Conservation (phyloP, 2,888 invertebrate species). For the Callyntrura sp. region DNA sequence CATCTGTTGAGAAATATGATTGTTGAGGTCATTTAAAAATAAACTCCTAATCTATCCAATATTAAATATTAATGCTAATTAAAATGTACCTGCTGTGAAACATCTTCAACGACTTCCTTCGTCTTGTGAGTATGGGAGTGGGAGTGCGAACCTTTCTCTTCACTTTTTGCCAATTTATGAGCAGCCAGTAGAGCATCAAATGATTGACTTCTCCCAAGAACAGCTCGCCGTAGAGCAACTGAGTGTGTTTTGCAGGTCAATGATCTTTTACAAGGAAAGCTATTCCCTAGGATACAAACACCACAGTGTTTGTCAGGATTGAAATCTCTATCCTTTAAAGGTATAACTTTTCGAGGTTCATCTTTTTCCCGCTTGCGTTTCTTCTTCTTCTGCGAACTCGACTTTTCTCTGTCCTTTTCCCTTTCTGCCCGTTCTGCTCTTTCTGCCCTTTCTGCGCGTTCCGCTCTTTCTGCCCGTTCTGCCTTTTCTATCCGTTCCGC, state of each 20-base stretch:
- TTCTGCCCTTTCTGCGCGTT: no score
- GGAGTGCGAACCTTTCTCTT: constrained; percentile 71
- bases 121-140: not conserved
- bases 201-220: constrained; percentile 90
- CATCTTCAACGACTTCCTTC: constrained; percentile 57
- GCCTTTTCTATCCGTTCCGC: no score
- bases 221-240: constrained; percentile 89
- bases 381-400: constrained; percentile 76
- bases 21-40: no score
- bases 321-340: constrained; percentile 88
- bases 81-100: not conserved
- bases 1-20: not conserved
- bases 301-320: constrained; percentile 95
- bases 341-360: constrained; percentile 82
- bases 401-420: constrained; percentile 58
- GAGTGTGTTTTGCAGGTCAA: constrained; percentile 89
- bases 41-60: no score
- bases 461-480: no score
- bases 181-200: constrained; percentile 92
- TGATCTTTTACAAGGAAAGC: constrained; percentile 92
- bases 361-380: constrained; percentile 85
- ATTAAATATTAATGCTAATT: no score
- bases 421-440: no score
- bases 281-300: constrained; percentile 89
- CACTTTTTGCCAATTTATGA: constrained; percentile 89